These are phyloP conservation scores for Aleiodes leptofemur DNA, from an alignment of 2,888 invertebrate genomes.

Conservation along the genomic window DNA sequence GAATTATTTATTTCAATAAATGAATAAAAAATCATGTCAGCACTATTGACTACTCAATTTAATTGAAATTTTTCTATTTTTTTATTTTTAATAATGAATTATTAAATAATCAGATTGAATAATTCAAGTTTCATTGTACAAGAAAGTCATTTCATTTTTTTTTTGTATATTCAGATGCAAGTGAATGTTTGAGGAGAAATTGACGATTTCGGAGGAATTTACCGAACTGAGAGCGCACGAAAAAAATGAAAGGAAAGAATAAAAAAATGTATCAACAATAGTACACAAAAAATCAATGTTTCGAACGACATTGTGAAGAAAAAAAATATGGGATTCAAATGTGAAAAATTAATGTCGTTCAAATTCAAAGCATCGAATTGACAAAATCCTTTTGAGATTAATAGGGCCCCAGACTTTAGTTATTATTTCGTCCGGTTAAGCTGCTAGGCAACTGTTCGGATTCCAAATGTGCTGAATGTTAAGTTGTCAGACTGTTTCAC, in stretches of 20 bases:
- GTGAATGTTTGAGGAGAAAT: not conserved
- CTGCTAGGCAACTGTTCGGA: no score
- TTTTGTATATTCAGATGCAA: not conserved
- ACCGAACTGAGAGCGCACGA: conserved; percentile 17
- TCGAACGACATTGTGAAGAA: conserved; percentile 2
- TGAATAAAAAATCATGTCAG: not conserved
- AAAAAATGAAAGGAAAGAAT: not conserved
- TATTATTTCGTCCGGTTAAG: no score
- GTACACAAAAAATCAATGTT: conserved; percentile 19
- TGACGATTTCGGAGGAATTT: not conserved
- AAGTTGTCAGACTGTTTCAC: no score
- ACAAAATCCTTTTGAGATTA: not conserved
- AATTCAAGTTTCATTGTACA: conserved; percentile 5
- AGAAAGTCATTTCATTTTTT: conserved; percentile 7
- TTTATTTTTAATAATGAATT: not conserved
- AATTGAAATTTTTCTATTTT: not conserved
- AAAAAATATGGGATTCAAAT: not conserved
- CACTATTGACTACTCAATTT: conserved; percentile 4
- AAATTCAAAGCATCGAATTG: conserved; percentile 7
- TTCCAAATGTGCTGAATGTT: no score
- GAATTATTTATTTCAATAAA: not conserved
- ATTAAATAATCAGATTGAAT: not conserved
- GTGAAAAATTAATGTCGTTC: not conserved
- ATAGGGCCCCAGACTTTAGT: no score
- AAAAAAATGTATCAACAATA: not conserved